Base-by-base conservation (phyloP, 2,113 vertebrate species). In the Alectura lathami region DNA sequence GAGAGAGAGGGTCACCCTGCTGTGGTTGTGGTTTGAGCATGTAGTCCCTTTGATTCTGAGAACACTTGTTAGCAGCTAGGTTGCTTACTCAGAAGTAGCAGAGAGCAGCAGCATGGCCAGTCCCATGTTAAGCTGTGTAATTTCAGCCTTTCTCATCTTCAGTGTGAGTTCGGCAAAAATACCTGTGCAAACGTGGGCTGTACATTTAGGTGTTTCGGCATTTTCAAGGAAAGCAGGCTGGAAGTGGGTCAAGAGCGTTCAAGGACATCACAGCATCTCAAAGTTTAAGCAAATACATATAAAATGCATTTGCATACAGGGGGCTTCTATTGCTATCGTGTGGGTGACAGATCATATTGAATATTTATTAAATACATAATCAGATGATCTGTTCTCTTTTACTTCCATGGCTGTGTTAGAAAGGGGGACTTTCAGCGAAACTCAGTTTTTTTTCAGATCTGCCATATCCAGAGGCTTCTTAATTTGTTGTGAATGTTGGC, bases 91-190 rank as follows among this genome's bases (percentile, higher is more conserved):
- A 79, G 62, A n/a, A 56, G 66, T 29, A 60, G 47, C 69, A 89
- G 43, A 83, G 57, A 60, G 42, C 6, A 2, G 75, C 32, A 68
- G 62, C 56, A 17, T 51, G 77, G 36, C 56, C 82, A 4, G 32
- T 89, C 17, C 74, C 45, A 3, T 64, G 78, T 79, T 74, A 85
- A 42, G 66, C 14, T 18, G n/a, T 84, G 47, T 68, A 42, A 82
- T 84, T 90, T 87, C 85, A 93, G 79, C 67, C 78, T 80, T 66
- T 70, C 29, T 89, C 2, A 0, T 43, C 62, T 50, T 76, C 70
- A 50, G 36, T 73, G 77, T 4, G 5, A 86, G 66, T 92, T 89
- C 91, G 92, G 89, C 77, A 94, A 89, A 94, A 89, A 91, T 27
- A 79, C 62, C 50, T 77, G 67, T 62, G 67, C 4, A 11, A 85